phyloP scores from a whole-genome alignment of 2,797 vertebrate species.

The Bovichtus variegatus region DNA sequence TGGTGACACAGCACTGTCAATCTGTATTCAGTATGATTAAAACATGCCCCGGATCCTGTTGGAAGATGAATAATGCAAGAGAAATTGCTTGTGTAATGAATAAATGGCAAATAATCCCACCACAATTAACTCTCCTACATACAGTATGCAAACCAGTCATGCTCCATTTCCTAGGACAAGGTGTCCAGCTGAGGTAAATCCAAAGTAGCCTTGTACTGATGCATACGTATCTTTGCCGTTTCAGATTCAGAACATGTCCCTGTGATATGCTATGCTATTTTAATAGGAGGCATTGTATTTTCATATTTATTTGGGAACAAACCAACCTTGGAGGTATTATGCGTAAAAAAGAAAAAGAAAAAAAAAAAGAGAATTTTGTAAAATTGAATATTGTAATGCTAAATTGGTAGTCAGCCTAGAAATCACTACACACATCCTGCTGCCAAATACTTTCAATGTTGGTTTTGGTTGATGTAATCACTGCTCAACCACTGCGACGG shows the following conservation, averaged over 20 bases:
- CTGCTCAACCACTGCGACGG: too few relatives aligned
- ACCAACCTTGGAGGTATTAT: constrained; percentile 13
- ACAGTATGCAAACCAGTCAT: constrained; percentile 74
- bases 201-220: constrained; percentile 46
- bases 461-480: neutral
- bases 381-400: constrained; percentile 5
- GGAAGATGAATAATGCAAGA: constrained; percentile 83
- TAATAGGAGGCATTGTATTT: constrained; percentile 18
- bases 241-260: constrained; percentile 13
- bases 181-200: constrained; percentile 69
- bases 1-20: constrained; percentile 81
- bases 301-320: constrained; percentile 18
- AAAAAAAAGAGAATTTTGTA: constrained; percentile 16
- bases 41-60: constrained; percentile 80
- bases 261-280: constrained; percentile 19
- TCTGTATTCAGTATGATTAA: constrained; percentile 83
- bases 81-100: constrained; percentile 83
- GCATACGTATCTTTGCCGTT: constrained; percentile 35
- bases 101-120: constrained; percentile 85
- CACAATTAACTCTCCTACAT: constrained; percentile 78
- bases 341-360: too few relatives aligned
- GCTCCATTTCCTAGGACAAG: constrained; percentile 65
- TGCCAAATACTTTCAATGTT: constrained; percentile 11
- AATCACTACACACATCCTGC: constrained; percentile 1
- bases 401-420: constrained; percentile 18